Percentiles rank a stretch among this genome's conserved stretches.
Evolutionary conservation across 2,113 vertebrate species (phyloP).

Genomic region (Catagonus wagneri): DNA sequence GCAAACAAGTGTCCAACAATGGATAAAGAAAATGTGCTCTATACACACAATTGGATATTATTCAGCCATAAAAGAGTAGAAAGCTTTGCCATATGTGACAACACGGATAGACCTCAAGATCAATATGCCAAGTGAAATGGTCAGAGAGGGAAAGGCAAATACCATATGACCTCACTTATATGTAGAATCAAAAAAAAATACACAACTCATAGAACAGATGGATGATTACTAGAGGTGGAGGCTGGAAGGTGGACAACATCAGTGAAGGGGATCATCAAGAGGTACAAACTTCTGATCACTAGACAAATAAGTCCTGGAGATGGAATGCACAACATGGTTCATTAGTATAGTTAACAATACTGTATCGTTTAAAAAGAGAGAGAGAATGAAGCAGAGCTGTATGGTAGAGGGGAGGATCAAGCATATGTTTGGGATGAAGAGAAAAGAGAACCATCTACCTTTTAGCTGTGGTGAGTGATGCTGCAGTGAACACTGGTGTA

Average conservation of each 20-base stretch:
- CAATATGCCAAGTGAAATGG: neutral
- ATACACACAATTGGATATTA: neutral
- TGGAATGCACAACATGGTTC: neutral
- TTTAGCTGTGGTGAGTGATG: neutral
- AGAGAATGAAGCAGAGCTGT: neutral
- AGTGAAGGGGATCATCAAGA: neutral
- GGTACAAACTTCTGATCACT: neutral
- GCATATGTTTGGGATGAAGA: neutral
- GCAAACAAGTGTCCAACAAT: neutral
- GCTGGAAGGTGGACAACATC: neutral
- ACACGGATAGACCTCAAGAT: neutral
- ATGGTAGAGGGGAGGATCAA: neutral
- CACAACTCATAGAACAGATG: neutral
- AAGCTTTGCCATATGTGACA: neutral
- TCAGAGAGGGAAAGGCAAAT: neutral
- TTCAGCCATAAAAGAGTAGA: neutral
- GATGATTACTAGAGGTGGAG: neutral
- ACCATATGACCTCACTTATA: neutral
- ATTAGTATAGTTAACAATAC: neutral
- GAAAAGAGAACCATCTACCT: neutral
- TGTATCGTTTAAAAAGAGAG: too few relatives aligned
- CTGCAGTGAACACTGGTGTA: neutral
- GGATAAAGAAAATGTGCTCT: neutral
- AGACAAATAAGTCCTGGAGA: neutral
- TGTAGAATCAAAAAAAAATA: neutral